A percentile compares a stretch with the other conserved stretches of the same genome.
phyloP scores from a whole-genome alignment of 2,797 vertebrate genomes.

The Pogoniulus pusillus region DNA sequence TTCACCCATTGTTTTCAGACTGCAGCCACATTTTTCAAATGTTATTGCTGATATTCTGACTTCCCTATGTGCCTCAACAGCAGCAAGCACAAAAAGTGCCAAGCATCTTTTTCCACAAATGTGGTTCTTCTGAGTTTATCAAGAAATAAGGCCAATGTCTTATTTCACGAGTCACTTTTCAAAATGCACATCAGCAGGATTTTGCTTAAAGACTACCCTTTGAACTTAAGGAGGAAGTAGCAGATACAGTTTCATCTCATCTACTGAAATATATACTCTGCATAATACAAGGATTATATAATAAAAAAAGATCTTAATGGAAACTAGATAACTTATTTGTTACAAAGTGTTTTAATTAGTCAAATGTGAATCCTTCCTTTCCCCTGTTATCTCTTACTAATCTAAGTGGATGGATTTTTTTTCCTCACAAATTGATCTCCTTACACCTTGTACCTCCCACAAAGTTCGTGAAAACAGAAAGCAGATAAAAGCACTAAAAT shows the following conservation, averaged over 20 bases:
- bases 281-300: neutral
- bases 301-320: neutral
- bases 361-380: neutral
- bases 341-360: neutral
- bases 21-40: neutral
- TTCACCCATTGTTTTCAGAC: neutral
- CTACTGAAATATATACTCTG: neutral
- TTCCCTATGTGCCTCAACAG: neutral
- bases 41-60: neutral
- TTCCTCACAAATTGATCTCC: neutral
- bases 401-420: neutral
- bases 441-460: neutral
- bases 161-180: neutral
- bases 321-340: neutral
- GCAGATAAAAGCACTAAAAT: neutral
- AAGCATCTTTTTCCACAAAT: neutral
- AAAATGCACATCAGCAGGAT: neutral
- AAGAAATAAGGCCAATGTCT: neutral
- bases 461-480: neutral
- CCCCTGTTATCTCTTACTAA: neutral
- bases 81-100: neutral
- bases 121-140: neutral
- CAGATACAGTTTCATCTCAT: neutral
- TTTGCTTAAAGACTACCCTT: neutral
- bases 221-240: neutral